Conservation (phyloP, 2,797 vertebrate species). For the Benthosema pterotum region DNA sequence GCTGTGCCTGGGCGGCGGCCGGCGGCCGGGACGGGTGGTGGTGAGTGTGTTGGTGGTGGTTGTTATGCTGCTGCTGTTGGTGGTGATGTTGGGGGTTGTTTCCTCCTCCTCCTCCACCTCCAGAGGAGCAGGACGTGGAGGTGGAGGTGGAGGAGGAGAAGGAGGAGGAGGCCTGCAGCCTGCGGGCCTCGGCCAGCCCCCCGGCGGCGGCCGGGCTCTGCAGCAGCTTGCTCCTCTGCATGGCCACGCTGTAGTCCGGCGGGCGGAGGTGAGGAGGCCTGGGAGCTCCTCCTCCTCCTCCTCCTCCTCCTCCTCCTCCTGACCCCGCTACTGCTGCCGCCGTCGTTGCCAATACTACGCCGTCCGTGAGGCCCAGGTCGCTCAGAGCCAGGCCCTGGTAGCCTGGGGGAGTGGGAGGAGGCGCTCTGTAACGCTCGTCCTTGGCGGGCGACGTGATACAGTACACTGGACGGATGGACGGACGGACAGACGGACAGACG, state of each 20-base stretch:
- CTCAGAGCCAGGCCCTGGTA: conserved; percentile 96
- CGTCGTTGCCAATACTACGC: conserved; percentile 49
- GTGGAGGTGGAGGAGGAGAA: too few relatives aligned
- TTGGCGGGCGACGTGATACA: conserved; percentile 96
- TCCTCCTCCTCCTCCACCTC: too few relatives aligned
- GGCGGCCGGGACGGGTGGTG: conserved; percentile 7
- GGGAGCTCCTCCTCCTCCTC: conserved; percentile 77
- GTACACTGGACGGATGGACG: conserved; percentile 91
- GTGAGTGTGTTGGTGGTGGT: not conserved
- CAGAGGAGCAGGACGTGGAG: too few relatives aligned
- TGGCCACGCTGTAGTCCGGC: conserved; percentile 95
- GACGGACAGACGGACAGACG: conserved; percentile 75
- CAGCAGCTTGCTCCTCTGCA: conserved; percentile 95
- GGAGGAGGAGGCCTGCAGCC: conserved; percentile 34
- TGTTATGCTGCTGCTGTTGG: conserved; percentile 61
- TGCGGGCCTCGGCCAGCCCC: conserved; percentile 81
- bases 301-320: conserved; percentile 61
- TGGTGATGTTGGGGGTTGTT: conserved; percentile 68
- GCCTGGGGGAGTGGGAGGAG: conserved; percentile 95
- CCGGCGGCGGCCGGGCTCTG: conserved; percentile 81
- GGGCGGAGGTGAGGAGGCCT: conserved; percentile 90
- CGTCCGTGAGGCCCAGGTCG: conserved; percentile 78
- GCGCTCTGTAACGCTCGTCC: conserved; percentile 94
- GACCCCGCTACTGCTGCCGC: conserved; percentile 66
- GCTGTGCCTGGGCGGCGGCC: conserved; percentile 13